A percentile compares a stretch with the other conserved stretches of the same genome.
Evolutionary conservation across 2,797 vertebrate species (phyloP).

Genomic region (Limnodromus scolopaceus): DNA sequence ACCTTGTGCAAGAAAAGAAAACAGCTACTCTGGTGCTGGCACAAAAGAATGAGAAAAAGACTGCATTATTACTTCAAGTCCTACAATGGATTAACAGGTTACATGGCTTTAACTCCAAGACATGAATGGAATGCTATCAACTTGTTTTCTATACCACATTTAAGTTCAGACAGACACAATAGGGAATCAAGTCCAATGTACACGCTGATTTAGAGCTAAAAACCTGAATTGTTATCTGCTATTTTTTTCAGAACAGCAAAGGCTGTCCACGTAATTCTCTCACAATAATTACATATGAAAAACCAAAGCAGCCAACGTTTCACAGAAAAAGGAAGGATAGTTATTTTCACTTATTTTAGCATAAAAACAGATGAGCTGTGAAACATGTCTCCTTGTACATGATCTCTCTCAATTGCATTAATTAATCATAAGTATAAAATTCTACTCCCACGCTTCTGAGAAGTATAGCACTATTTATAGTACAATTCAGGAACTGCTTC

Average conservation of each 20-base stretch:
- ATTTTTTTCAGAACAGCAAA: neutral
- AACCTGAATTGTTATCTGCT: neutral
- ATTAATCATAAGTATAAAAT: slow-evolving; percentile 1
- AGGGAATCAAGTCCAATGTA: neutral
- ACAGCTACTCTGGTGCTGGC: neutral
- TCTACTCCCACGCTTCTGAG: neutral
- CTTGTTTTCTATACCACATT: neutral
- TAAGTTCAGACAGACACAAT: neutral
- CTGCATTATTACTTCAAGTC: neutral
- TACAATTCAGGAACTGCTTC: neutral
- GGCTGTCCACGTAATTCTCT: neutral
- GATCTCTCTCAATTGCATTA: slow-evolving; percentile 6
- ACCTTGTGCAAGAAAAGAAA: neutral
- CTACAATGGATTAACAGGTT: neutral
- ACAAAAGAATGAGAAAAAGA: neutral
- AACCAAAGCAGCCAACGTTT: neutral
- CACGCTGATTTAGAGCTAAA: neutral
- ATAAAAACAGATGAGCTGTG: slow-evolving; percentile 28
- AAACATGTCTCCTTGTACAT: neutral
- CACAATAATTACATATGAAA: neutral
- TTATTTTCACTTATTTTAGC: neutral
- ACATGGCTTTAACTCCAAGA: neutral
- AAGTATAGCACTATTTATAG: neutral
- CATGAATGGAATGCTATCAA: neutral
- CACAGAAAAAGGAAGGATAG: neutral